Percentiles rank a stretch among this genome's conserved stretches.
Conservation (phyloP, 2,113 vertebrate species). For the Cyrtonyx montezumae region DNA sequence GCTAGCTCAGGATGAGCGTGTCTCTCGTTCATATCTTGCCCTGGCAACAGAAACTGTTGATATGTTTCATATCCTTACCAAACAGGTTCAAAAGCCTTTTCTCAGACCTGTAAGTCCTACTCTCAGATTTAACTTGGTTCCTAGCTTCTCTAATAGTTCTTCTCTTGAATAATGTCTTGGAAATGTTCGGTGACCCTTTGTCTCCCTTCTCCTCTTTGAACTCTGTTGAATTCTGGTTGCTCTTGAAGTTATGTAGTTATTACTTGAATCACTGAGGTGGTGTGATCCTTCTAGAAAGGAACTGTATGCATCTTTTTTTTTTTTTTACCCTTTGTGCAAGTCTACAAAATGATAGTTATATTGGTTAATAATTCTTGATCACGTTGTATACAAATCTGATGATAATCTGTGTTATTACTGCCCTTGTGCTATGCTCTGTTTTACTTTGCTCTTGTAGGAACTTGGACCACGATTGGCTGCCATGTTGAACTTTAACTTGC, state of each 20-base stretch:
- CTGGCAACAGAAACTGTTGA: constrained; percentile 97
- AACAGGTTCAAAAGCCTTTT: constrained; percentile 99
- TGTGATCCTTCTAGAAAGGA: neutral
- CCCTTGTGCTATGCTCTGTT: neutral
- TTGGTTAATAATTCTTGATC: neutral
- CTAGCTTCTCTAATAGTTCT: neutral
- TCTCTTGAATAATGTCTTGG: neutral
- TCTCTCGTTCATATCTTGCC: constrained; percentile 96
- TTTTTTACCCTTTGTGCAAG: neutral
- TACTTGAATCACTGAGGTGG: neutral
- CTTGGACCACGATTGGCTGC: constrained; percentile 95
- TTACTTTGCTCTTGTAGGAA: constrained; percentile 78
- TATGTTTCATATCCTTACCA: constrained; percentile 99
- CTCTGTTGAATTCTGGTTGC: neutral
- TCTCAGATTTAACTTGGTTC: neutral
- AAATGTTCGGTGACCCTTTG: neutral
- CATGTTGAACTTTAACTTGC: constrained; percentile 98
- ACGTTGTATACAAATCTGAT: neutral
- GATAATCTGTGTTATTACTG: neutral
- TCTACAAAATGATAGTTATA: neutral
- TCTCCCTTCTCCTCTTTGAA: neutral
- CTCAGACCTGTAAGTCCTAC: constrained; percentile 91
- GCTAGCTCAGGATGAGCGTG: constrained; percentile 95
- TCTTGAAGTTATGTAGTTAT: neutral
- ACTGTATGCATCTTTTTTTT: neutral